phyloP scores from a whole-genome alignment of 2,113 vertebrate genomes.

The Semnopithecus entellus region DNA sequence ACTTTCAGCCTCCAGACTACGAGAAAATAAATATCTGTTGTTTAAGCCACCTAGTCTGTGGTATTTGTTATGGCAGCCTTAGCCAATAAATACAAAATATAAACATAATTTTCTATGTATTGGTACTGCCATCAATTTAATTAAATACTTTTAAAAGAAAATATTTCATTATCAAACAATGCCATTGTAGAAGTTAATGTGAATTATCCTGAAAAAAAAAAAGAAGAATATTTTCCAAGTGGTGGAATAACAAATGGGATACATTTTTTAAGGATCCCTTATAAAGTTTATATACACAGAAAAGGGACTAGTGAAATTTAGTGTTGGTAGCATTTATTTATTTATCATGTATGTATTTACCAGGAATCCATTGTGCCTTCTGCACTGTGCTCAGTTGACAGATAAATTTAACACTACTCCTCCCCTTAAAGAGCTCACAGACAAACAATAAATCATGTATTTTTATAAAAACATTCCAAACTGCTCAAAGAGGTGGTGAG shows the following conservation, averaged over 20 bases:
- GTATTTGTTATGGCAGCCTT: not conserved
- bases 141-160: slow-evolving; percentile 35
- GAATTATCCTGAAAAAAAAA: not conserved
- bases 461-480: slow-evolving; percentile 17
- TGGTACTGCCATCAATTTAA: not conserved
- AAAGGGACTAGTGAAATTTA: not conserved
- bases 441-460: not conserved
- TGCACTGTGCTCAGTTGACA: not conserved
- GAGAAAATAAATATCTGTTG: not conserved
- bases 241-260: not conserved
- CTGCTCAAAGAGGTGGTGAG: not conserved
- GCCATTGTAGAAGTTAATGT: not conserved
- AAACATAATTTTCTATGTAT: not conserved
- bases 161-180: not conserved
- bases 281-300: not conserved
- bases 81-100: not conserved
- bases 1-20: not conserved
- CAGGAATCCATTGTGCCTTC: not conserved
- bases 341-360: not conserved
- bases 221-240: not conserved
- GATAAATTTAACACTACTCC: not conserved
- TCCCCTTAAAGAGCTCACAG: not conserved
- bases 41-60: not conserved
- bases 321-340: not conserved
- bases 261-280: not conserved